These are phyloP conservation scores for Corvus hawaiiensis DNA, from an alignment of 2,113 vertebrate genomes.

Conservation along the genomic window DNA sequence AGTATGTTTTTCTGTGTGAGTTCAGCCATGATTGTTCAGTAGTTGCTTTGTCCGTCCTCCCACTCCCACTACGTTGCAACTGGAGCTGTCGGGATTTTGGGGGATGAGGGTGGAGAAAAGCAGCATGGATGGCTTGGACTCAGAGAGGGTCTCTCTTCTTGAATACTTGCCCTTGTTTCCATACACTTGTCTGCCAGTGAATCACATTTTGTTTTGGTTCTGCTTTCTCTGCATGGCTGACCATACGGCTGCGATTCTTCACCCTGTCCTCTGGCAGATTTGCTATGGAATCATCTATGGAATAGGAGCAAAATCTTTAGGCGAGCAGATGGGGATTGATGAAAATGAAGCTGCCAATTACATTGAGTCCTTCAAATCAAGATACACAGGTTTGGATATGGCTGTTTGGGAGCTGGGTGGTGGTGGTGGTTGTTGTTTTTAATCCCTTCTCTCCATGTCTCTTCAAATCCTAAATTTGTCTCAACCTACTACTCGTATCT, in stretches of 20 bases:
- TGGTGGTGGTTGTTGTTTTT: background rate
- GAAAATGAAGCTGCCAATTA: constrained; percentile 89
- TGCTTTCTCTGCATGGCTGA: background rate
- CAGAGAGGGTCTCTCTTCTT: background rate
- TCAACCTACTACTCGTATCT: background rate
- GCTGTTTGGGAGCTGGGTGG: background rate
- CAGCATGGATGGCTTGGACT: background rate
- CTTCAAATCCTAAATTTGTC: background rate
- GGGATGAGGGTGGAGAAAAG: background rate
- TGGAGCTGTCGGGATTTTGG: background rate
- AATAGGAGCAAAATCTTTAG: constrained; percentile 93
- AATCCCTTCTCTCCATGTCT: background rate
- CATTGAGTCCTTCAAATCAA: constrained; percentile 93
- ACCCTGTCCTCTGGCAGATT: constrained; percentile 76
- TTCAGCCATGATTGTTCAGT: background rate
- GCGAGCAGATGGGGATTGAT: constrained; percentile 93
- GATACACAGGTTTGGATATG: constrained; percentile 84
- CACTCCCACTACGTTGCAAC: fast-evolving
- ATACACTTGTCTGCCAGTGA: background rate
- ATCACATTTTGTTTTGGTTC: background rate
- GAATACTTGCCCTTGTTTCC: background rate
- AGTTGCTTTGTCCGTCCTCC: background rate
- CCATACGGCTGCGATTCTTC: background rate
- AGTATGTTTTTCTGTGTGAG: background rate
- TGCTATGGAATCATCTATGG: constrained; percentile 98